Percentiles rank a stretch among this genome's conserved stretches.
Conservation (phyloP, 2,888 invertebrate genomes). For the Eumerus sabulonum region DNA sequence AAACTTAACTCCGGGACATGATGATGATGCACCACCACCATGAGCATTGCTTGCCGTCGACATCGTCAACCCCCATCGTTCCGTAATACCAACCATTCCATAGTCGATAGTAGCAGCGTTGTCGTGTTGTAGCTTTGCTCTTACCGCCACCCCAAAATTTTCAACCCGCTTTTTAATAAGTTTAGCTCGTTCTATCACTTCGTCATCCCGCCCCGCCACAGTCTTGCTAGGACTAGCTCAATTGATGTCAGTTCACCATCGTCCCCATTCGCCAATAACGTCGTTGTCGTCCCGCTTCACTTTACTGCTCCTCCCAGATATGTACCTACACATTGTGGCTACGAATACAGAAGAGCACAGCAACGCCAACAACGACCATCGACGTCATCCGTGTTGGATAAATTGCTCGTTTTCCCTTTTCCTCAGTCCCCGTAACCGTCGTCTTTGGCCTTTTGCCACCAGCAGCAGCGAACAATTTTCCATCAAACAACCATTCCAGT, state of each 20-base stretch:
- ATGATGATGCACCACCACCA: slow-evolving; percentile 55
- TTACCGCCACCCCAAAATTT: slow-evolving; percentile 46
- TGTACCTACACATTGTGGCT: too few relatives aligned
- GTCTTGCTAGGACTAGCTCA: too few relatives aligned
- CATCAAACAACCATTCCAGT: slow-evolving; percentile 58
- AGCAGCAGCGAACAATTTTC: slow-evolving; percentile 57
- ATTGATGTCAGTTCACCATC: too few relatives aligned
- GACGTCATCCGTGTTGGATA: slow-evolving; percentile 69
- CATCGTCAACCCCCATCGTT: background rate
- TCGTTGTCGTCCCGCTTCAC: slow-evolving; percentile 41
- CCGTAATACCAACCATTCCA: too few relatives aligned
- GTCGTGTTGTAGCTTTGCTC: slow-evolving; percentile 18
- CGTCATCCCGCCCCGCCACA: slow-evolving; percentile 16
- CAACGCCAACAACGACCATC: slow-evolving; percentile 23
- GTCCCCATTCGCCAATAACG: slow-evolving; percentile 9
- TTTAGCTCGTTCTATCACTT: slow-evolving; percentile 68
- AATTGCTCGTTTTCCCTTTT: slow-evolving; percentile 62
- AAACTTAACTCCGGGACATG: slow-evolving; percentile 64
- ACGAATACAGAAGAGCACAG: too few relatives aligned
- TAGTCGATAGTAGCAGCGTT: slow-evolving; percentile 18
- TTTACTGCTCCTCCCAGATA: slow-evolving; percentile 14
- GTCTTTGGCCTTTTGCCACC: slow-evolving; percentile 24
- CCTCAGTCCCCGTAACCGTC: slow-evolving; percentile 10
- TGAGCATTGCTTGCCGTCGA: slow-evolving; percentile 5
- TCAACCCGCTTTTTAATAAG: slow-evolving; percentile 68